These are phyloP conservation scores for Chrysotoxum bicinctum DNA, from an alignment of 2,888 invertebrate species.

Conservation along the genomic window DNA sequence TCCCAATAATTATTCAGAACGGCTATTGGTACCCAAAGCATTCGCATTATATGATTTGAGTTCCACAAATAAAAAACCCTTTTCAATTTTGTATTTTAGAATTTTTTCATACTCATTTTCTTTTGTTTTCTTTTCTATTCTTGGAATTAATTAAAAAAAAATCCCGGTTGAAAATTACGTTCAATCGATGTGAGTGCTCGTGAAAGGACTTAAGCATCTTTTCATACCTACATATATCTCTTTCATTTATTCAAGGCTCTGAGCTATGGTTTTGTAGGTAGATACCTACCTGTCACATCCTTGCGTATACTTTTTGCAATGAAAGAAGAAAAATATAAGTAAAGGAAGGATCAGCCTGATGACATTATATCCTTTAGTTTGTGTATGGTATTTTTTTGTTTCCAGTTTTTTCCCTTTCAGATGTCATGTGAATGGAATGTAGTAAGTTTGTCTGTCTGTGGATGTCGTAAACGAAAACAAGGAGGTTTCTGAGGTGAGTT, in stretches of 20 bases:
- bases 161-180: neutral
- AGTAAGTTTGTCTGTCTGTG: neutral
- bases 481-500: neutral
- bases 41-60: too few relatives aligned
- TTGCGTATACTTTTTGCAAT: neutral
- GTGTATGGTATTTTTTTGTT: neutral
- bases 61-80: neutral
- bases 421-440: neutral
- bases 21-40: neutral
- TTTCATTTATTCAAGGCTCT: neutral
- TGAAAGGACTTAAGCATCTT: neutral
- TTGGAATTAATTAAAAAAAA: conserved; percentile 1
- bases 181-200: neutral
- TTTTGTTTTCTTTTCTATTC: neutral
- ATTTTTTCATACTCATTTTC: too few relatives aligned
- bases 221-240: neutral
- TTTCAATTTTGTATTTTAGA: neutral
- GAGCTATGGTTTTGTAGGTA: neutral
- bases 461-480: neutral
- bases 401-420: neutral
- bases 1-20: neutral
- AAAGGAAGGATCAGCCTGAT: neutral
- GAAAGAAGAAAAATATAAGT: neutral
- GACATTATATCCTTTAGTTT: neutral
- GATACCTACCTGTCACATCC: neutral